Evolutionary conservation across 2,113 vertebrate genomes (phyloP).

Genomic region (Copsychus sechellarum): DNA sequence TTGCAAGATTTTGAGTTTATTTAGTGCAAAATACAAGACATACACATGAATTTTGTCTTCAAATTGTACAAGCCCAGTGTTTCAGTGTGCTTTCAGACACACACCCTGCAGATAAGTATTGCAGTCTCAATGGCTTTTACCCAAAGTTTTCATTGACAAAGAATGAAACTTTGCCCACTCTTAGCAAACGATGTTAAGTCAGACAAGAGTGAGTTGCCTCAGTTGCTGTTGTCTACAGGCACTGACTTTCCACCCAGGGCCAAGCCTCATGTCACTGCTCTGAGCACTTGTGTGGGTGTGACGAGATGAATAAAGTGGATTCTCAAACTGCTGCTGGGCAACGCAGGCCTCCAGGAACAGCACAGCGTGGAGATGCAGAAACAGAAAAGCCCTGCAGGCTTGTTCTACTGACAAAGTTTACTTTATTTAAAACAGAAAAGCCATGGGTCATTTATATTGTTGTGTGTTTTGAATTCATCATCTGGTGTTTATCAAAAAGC

Average conservation of each 20-base stretch:
- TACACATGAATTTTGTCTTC: not conserved
- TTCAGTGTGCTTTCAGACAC: rapidly evolving
- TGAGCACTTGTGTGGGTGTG: not conserved
- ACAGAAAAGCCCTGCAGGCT: conserved; percentile 43
- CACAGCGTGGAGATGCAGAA: not conserved
- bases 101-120: not conserved
- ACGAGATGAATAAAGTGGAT: conserved; percentile 19
- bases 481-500: conserved; percentile 68
- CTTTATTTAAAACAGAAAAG: conserved; percentile 72
- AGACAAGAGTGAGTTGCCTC: not conserved
- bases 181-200: not conserved
- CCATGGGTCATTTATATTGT: conserved; percentile 74
- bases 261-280: not conserved
- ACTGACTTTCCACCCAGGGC: not conserved
- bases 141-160: not conserved
- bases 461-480: conserved; percentile 64
- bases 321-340: conserved; percentile 33
- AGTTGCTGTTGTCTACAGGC: not conserved
- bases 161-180: not conserved
- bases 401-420: conserved; percentile 57
- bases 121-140: not conserved
- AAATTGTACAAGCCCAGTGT: not conserved
- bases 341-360: not conserved
- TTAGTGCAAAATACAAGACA: not conserved
- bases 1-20: not conserved